phyloP scores from a whole-genome alignment of 2,797 vertebrate species.

The Pantherophis alleghaniensis region DNA sequence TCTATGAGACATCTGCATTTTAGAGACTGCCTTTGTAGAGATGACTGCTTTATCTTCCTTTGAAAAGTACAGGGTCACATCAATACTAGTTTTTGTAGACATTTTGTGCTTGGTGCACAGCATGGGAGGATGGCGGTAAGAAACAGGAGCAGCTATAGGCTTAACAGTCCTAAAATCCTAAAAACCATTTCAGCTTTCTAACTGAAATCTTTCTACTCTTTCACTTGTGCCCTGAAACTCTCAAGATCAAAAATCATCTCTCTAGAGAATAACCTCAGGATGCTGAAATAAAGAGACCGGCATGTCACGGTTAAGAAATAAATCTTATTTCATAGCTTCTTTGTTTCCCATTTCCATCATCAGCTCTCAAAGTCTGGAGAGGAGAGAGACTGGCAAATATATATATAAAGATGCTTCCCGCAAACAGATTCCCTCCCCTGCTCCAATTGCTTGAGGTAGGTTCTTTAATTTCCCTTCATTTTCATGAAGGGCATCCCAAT shows the following conservation, averaged over 20 bases:
- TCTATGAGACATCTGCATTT: constrained; percentile 8
- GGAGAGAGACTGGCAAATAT: not conserved
- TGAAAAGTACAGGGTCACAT: not conserved
- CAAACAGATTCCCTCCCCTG: not conserved
- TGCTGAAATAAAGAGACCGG: not conserved
- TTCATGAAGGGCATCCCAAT: not conserved
- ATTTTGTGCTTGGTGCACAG: not conserved
- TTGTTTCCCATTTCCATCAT: not conserved
- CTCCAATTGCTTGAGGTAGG: not conserved
- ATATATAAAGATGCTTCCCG: not conserved
- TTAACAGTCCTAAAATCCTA: not conserved
- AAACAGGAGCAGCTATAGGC: not conserved
- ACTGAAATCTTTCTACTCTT: not conserved
- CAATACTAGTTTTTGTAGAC: not conserved
- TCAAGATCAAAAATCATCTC: not conserved
- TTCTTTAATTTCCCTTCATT: not conserved
- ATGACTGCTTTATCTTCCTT: not conserved
- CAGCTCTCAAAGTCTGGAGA: not conserved
- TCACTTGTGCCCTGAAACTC: not conserved
- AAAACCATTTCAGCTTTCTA: not conserved
- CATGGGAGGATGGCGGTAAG: not conserved
- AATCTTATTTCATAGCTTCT: not conserved
- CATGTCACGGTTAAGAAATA: not conserved
- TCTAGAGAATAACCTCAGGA: not conserved
- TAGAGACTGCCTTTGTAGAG: constrained; percentile 24